Conservation (phyloP, 23 tunicate genomes). For the Ciona savignyi region DNA sequence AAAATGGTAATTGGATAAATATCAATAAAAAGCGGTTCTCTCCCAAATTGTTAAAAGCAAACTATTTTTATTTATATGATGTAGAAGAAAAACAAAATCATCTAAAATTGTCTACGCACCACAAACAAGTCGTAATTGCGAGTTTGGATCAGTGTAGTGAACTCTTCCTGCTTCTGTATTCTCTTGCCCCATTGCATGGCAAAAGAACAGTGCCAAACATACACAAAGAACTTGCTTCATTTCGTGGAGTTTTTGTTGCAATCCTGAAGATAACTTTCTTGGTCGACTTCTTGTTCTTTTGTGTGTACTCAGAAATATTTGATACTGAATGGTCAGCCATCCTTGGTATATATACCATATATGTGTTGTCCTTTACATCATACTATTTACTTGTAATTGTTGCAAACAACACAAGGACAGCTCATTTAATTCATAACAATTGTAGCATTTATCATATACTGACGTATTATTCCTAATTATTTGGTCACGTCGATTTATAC, state of each 20-base stretch:
- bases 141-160: not conserved
- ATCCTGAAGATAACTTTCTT: not conserved
- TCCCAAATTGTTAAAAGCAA: too few relatives aligned
- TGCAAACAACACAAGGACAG: not conserved
- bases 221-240: not conserved
- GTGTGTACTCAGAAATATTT: not conserved
- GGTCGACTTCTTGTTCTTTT: not conserved
- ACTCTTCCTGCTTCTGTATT: not conserved
- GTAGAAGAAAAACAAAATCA: too few relatives aligned
- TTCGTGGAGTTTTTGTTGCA: not conserved
- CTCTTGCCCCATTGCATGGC: not conserved
- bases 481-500: too few relatives aligned
- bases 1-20: too few relatives aligned
- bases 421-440: not conserved
- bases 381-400: not conserved
- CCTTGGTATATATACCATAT: not conserved
- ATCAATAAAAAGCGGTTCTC: not conserved
- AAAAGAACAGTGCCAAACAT: not conserved
- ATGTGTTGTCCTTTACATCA: not conserved
- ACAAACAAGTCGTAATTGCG: not conserved
- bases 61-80: too few relatives aligned
- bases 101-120: not conserved
- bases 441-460: not conserved
- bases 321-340: not conserved
- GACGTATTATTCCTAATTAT: too few relatives aligned